A percentile compares a stretch with the other conserved stretches of the same genome.
Conservation (phyloP, 2,113 vertebrate species). For the Campylomormyrus tamandua region DNA sequence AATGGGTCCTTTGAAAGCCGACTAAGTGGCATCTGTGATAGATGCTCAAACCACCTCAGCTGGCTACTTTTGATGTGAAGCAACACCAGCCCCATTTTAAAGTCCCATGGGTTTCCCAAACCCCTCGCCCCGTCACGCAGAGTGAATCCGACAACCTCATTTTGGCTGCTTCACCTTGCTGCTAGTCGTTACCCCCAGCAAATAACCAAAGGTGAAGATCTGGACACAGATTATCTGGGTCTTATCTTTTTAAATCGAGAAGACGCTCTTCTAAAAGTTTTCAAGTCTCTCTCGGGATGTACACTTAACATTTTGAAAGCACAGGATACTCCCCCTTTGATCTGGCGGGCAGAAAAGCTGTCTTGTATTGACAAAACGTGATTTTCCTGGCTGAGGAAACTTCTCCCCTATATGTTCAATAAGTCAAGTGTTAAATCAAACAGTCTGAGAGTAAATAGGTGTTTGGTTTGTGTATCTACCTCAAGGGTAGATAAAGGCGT, state of each 20-base stretch:
- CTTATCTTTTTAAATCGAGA: neutral
- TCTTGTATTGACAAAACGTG: neutral
- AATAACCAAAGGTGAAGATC: neutral
- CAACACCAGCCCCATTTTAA: neutral
- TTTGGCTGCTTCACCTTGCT: neutral
- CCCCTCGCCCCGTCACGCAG: neutral
- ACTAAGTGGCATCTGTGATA: neutral
- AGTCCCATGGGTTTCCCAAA: neutral
- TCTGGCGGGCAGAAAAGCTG: neutral
- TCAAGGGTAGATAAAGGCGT: constrained; percentile 2
- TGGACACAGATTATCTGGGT: neutral
- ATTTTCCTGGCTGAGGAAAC: neutral
- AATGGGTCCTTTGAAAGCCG: neutral
- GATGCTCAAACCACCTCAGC: neutral
- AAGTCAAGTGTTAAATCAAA: neutral
- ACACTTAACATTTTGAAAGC: neutral
- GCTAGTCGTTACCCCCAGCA: neutral
- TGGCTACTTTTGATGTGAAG: neutral
- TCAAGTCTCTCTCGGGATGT: neutral
- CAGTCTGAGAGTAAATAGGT: neutral
- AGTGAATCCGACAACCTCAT: neutral
- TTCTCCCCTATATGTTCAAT: neutral
- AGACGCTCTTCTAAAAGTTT: neutral
- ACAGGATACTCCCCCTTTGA: neutral
- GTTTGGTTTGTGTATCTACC: constrained; percentile 10